Base-by-base conservation (phyloP, 2,797 vertebrate species). In the Pteropus rufus region DNA sequence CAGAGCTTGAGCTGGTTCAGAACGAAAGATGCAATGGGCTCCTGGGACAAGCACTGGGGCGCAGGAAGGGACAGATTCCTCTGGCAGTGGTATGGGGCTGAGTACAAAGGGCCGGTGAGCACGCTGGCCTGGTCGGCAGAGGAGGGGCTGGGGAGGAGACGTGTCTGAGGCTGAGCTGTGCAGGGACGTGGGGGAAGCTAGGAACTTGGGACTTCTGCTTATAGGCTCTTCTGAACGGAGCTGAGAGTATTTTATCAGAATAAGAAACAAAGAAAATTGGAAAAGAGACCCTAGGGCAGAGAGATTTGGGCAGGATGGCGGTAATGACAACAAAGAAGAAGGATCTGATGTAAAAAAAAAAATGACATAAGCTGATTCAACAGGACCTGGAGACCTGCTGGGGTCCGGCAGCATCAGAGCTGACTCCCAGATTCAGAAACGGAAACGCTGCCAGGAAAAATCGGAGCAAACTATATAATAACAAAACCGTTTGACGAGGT, bases 21-120 rank as follows among this genome's bases (percentile, higher is more conserved):
- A 23, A 18, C 18, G 6, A n/a, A 41, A 41, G n/a, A 15, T 5
- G 7, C 0, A 2, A 54, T 4, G 14, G 29, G 7, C 34, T 19
- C 2, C 44, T 7, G 18, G 80, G 34, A 19, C 26, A 34, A 31
- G n/a, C n/a, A 26, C 0, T 26, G 21, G 52, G 18, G 3, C 7
- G 1, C 1, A 9, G 44, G 85, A 10, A 70, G 14, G 69, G 70
- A 16, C 0, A 0, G 67, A 34, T 2, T n/a, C 39, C 60, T 67
- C 82, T 54, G 65, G 46, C 0, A 3, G 62, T 54, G 65, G 39
- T 0, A 2, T 49, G 21, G 67, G 39, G 62, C 69, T 73, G 49
- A 11, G 73, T 8, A 10, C 21, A 8, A 24, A 67, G 56, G 3
- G 56, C 3, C 31, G 62, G 5, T 23, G n/a, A 72, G 65, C 31